Evolutionary conservation across 2,888 invertebrate species (phyloP).

Genomic region (Tanypteryx hageni): DNA sequence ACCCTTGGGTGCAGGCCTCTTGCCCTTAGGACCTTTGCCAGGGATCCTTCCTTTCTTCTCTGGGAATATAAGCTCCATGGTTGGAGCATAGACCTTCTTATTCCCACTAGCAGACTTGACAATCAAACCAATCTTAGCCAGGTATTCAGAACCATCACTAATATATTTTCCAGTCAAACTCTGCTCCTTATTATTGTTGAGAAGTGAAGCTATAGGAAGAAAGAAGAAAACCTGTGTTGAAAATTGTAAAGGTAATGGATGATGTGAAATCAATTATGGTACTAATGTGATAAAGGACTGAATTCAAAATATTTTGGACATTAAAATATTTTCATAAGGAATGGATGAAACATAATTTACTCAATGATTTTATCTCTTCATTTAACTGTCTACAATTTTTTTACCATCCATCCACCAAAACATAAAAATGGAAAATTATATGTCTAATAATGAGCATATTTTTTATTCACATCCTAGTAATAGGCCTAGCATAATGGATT

Average conservation of each 20-base stretch:
- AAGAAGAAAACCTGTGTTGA: conserved; percentile 56
- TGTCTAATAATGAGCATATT: too few relatives aligned
- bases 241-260: too few relatives aligned
- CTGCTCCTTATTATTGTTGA: conserved; percentile 79
- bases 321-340: too few relatives aligned
- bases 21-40: conserved; percentile 72
- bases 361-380: too few relatives aligned
- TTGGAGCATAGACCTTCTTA: conserved; percentile 80
- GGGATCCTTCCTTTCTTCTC: conserved; percentile 74
- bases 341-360: too few relatives aligned
- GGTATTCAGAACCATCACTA: conserved; percentile 79
- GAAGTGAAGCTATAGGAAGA: conserved; percentile 74
- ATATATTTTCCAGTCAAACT: conserved; percentile 79
- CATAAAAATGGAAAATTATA: too few relatives aligned
- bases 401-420: too few relatives aligned
- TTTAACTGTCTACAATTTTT: too few relatives aligned
- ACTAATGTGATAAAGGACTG: too few relatives aligned
- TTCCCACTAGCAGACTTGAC: conserved; percentile 77
- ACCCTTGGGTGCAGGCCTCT: background rate
- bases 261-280: background rate
- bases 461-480: too few relatives aligned
- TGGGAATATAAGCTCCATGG: conserved; percentile 82
- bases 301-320: too few relatives aligned
- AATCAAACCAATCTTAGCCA: conserved; percentile 81
- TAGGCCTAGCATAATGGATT: too few relatives aligned